Evolutionary conservation across 1,140 invertebrate genomes (phyloP), one percentile per base, ranked within the genome.

Genomic region (Cyrtorhinus lividipennis): DNA sequence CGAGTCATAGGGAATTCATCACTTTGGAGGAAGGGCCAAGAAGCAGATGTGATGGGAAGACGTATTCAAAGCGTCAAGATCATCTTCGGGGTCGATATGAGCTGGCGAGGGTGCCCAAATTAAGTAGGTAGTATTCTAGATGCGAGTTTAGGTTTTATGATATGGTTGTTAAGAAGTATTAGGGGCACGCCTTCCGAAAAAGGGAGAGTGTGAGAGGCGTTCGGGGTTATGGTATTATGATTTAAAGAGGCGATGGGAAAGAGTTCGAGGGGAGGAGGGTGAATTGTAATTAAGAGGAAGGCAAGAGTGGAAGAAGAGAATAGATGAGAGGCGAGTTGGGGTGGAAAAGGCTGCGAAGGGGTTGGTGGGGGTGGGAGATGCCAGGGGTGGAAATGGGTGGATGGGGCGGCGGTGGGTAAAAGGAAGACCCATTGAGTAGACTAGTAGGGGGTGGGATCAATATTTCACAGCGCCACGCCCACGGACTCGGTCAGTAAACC

Each of bases 401-500:
- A n/a, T n/a, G n/a, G n/a, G n/a, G n/a, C n/a, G 48, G 48, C 5
- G 48, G 18, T 5, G 48, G 48, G 48, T 12, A 5, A 22, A 53
- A 53, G 48, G 18, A 53, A 27, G 58, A 13, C 24, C 58, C 58
- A 59, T 59, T 59, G 58, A 59, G 58, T 15, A 30, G 27, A 53
- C 12, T 5, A 53, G 48, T 13, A 22, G 58, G 24, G 58, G 27
- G 58, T 15, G 58, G 27, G 58, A 59, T 59, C 58, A 59, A 59
- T 59, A 59, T 59, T 59, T 59, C 24, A 53, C 48, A 59, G 58
- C 27, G 58, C 58, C 58, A 59, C 58, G 58, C 58, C 58, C 58
- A 53, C 48, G 48, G 48, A 53, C 8, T 53, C 48, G 48, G 48
- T 53, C 48, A 53, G 48, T 53, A 53, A 53, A 53, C 48, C 48